These are phyloP conservation scores for Myanophis thanlyinensis DNA, from an alignment of 2,113 vertebrate genomes.

Conservation along the genomic window DNA sequence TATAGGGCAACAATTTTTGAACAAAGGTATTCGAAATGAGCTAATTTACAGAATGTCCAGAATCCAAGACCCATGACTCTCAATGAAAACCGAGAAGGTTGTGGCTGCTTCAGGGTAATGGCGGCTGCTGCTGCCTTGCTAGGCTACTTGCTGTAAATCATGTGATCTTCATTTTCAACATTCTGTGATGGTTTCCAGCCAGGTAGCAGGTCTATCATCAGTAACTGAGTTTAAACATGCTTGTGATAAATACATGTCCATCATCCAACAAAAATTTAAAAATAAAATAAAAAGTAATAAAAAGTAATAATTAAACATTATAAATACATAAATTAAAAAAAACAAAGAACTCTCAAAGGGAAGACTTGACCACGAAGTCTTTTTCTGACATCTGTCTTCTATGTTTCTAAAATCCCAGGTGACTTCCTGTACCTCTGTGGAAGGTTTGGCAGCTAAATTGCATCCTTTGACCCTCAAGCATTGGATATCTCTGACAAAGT, in stretches of 20 bases:
- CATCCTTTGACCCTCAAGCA: neutral
- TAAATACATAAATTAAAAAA: neutral
- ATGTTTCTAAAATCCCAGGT: neutral
- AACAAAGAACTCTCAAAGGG: neutral
- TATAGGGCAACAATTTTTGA: neutral
- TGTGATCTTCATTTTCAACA: neutral
- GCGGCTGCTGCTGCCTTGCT: neutral
- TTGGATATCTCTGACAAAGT: neutral
- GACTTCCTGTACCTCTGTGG: neutral
- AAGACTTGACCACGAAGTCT: neutral
- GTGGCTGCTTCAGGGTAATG: neutral
- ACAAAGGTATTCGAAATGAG: neutral
- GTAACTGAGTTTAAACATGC: neutral
- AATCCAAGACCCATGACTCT: neutral
- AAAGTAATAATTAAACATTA: neutral
- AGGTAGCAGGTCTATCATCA: neutral
- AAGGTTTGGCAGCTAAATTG: neutral
- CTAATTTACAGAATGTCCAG: neutral
- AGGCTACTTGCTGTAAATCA: neutral
- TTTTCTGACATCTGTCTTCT: neutral
- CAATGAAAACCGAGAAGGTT: neutral
- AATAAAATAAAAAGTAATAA: neutral
- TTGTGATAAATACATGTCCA: neutral
- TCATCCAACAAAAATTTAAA: neutral
- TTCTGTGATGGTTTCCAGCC: too few relatives aligned